Base-by-base conservation (phyloP, 2,113 vertebrate species). In the Erythrocercus mccallii region DNA sequence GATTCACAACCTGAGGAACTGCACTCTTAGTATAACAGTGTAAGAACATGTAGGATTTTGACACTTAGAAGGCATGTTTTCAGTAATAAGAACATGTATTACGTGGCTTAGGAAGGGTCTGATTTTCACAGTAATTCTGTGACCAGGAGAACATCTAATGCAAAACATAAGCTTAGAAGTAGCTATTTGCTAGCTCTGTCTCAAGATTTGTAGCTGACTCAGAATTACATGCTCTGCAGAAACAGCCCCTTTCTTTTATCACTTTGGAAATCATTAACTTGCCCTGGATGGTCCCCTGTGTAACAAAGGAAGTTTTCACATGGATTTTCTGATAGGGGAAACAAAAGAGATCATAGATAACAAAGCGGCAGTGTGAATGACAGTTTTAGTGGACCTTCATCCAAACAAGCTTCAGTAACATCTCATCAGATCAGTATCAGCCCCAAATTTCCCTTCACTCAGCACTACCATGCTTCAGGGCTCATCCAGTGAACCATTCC, bases 241-340 rank as follows among this genome's bases (percentile, higher is more conserved):
- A 97, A 96, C 48, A 88, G 81, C 44, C 70, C 70, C 62, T 45
- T 78, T 94, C 95, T 90, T 93, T 56, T 94, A 97, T 93, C 92
- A 93, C 91, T 97, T 96, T 91, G 92, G 88, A 96, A 98, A 98
- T 97, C 84, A 98, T 97, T 97, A 97, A 97, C 96, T 95, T 48
- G 51, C 68, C 86, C 91, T 81, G 56, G 1, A 42, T 85, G 92
- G 88, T 95, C 92, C 79, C 86, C 85, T 31, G 35, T 70, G 66
- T 73, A 84, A 91, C 81, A 92, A 95, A 96, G 92, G 74, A 97
- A 95, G 81, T 94, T 94, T 95, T 86, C 83, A 60, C 65, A 14
- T 86, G 86, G 78, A 81, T 96, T 88, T 92, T 82, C 78, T 95
- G 90, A 81, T 92, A 94, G 82, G 24, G 92, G 72, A 95, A 97